Evolutionary conservation across 1,140 invertebrate species (phyloP), one percentile per base, ranked within the genome.

Genomic region (Potamilus streckersoni): DNA sequence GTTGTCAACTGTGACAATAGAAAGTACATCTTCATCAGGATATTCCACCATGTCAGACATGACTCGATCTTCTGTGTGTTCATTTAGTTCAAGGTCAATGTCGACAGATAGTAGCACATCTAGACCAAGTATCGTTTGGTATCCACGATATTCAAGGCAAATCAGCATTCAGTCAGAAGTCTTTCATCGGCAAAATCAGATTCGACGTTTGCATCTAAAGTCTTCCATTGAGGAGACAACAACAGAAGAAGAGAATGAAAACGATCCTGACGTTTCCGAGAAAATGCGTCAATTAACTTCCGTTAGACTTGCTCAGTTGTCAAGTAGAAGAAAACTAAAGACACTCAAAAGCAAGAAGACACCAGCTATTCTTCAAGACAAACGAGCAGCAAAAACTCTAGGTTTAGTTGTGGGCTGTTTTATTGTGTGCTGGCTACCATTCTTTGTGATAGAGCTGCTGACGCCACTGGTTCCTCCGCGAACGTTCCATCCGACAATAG

Each of bases 351-450:
- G 56, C 20, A 74, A 57, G 49, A 62, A 69, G 73, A 68, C 72
- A 59, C 59, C 31, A 59, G 69, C 97, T 0, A 92, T 97, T 64
- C 97, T 98, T 80, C 97, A 98, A 86, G 98, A 99, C 91, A 96
- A 98, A 86, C 92, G 97, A 68, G 98, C 98, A 0, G 99, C 97
- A 0, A 92, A 99, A 74, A 98, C 99, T 78, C 91, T 99, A 69
- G 97, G 97, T 60, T 93, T 99, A 67, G 99, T 99, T 79, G 98
- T 99, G 95, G 97, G 97, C 68, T 97, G 96, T 81, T 99, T 99
- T 90, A 98, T 99, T 84, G 94, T 96, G 57, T 98, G 97, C 84
- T 99, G 98, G 98, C 91, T 99, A 81, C 98, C 98, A 0, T 99
- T 99, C 90, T 99, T 99, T 93, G 94, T 97, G 2, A 91, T 98